Conservation (phyloP, 2,797 vertebrate species). For the Pachyuromys duprasi region DNA sequence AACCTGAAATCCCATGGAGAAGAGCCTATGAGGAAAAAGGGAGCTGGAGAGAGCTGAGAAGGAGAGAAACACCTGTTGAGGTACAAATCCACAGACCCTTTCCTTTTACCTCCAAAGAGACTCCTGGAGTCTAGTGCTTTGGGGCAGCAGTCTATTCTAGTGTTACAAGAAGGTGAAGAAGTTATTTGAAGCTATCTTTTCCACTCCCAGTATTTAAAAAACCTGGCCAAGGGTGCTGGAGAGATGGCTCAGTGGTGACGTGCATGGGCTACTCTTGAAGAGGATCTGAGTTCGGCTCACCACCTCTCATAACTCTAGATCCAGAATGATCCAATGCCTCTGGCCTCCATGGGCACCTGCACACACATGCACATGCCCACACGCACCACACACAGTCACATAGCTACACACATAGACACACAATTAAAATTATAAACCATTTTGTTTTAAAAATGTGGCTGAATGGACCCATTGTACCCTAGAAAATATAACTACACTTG, state of each 20-base stretch:
- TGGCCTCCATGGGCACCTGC: background rate
- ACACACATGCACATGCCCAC: background rate
- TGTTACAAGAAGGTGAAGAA: background rate
- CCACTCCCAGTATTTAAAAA: background rate
- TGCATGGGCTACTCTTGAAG: background rate
- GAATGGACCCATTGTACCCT: background rate
- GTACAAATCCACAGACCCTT: background rate
- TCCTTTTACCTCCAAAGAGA: background rate
- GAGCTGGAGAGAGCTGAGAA: background rate
- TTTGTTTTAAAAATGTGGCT: background rate
- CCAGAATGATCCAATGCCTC: background rate
- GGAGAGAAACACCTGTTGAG: background rate
- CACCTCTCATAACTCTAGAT: background rate
- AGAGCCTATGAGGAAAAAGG: background rate
- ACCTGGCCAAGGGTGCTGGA: background rate
- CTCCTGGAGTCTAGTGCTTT: background rate
- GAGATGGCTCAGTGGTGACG: background rate
- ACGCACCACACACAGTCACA: background rate
- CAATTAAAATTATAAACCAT: background rate
- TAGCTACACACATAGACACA: background rate
- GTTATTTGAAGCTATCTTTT: background rate
- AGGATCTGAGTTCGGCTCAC: background rate
- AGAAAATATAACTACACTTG: conserved; percentile 2
- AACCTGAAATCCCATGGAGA: background rate
- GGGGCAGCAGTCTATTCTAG: background rate